phyloP scores from a whole-genome alignment of 2,888 invertebrate species.

The Timema cristinae region DNA sequence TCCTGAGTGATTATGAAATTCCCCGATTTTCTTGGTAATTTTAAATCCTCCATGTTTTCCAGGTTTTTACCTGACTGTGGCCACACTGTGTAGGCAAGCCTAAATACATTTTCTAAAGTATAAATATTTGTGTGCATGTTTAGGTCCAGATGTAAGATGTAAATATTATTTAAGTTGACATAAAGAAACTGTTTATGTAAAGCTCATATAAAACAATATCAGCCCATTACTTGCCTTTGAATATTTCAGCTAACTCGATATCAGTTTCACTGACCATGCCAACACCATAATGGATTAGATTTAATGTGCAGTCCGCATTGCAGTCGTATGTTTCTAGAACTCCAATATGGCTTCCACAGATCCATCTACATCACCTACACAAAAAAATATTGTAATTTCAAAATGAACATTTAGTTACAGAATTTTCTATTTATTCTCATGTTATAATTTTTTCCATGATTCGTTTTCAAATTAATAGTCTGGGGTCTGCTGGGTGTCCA shows the following conservation, averaged over 20 bases:
- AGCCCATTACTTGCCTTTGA: constrained; percentile 50
- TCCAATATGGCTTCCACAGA: constrained; percentile 94
- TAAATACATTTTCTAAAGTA: too few species aligned
- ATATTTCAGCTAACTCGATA: constrained; percentile 71
- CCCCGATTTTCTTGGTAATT: too few species aligned
- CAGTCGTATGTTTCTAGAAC: constrained; percentile 81
- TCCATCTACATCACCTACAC: constrained; percentile 86
- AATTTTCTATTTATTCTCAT: background rate
- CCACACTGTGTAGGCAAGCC: too few species aligned
- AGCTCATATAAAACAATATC: background rate
- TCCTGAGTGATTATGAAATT: too few species aligned
- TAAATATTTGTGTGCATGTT: too few species aligned
- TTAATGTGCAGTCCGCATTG: constrained; percentile 64
- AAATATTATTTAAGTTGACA: background rate
- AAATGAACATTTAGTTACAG: background rate
- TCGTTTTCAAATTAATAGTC: too few species aligned
- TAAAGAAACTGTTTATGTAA: background rate
- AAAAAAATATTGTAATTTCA: constrained; percentile 8
- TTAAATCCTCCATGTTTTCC: too few species aligned
- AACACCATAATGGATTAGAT: constrained; percentile 86
- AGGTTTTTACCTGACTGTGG: too few species aligned
- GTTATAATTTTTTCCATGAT: too few species aligned
- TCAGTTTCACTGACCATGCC: constrained; percentile 82
- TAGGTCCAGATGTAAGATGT: background rate
- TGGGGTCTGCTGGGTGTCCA: too few species aligned